phyloP scores from a whole-genome alignment of 1,140 invertebrate genomes.

The Chymomyza costata region DNA sequence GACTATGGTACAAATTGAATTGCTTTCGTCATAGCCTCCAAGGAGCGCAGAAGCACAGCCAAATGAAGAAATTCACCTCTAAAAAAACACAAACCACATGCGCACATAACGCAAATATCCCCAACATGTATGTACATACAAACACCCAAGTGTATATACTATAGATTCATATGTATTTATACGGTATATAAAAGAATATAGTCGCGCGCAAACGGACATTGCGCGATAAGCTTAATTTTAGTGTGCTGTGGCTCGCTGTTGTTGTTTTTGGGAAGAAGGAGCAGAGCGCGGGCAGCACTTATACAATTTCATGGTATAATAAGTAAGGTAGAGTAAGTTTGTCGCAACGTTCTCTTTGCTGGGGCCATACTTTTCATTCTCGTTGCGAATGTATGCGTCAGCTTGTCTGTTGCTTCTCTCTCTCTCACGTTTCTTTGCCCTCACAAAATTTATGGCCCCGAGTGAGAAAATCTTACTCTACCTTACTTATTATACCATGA shows the following conservation, averaged over 20 bases:
- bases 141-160: slow-evolving; percentile 4
- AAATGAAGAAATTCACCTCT: slow-evolving; percentile 66
- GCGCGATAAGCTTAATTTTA: slow-evolving; percentile 72
- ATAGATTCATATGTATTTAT: slow-evolving; percentile 11
- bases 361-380: no score
- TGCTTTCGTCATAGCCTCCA: slow-evolving; percentile 50
- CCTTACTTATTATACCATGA: no score
- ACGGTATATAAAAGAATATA: no score
- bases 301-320: no score
- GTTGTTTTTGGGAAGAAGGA: no score
- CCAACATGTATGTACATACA: slow-evolving; percentile 35
- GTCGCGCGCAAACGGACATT: slow-evolving; percentile 43
- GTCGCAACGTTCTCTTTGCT: no score
- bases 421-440: no score
- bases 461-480: no score
- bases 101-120: slow-evolving; percentile 50
- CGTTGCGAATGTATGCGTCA: no score
- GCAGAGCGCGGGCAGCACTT: slow-evolving; percentile 23
- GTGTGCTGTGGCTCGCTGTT: slow-evolving; percentile 32
- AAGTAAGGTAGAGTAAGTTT: no score
- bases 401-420: no score
- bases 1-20: slow-evolving; percentile 32
- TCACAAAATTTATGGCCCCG: no score
- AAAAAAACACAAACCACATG: slow-evolving; percentile 33
- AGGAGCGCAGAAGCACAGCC: slow-evolving; percentile 46